Base-by-base conservation (phyloP, 2,888 invertebrate genomes). In the Agrotis ipsilon region DNA sequence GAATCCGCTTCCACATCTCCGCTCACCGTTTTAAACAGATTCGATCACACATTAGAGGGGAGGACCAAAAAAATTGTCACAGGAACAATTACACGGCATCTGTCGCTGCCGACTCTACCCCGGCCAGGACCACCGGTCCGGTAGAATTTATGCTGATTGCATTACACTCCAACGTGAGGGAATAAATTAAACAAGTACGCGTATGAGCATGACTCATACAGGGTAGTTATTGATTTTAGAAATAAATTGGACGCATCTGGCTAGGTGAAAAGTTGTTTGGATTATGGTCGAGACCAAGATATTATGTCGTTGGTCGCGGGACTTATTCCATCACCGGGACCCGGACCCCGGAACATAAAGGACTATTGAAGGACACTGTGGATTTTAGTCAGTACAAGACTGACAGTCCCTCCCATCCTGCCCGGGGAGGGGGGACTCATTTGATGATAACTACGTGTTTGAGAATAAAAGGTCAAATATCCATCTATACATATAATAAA, bases 61-160 rank as follows among this genome's bases (percentile, higher is more conserved):
- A 89, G 90, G 87, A 86, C 89, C 87, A 89, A 93, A 96, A 94
- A 96, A 94, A 94, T 91, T 92, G 94, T 93, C 94, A 89, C 92
- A 92, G 92, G 94, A 93, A 94, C 96, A 94, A 96, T 96, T 96
- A 95, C 93, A 91, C 90, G 94, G 94, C 96, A 96, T 95, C 95
- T 95, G 95, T 94, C 94, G 93, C 88, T 85, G 74, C 74, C 51
- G 62, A 63, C 71, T 70, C 46, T 13, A 55, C 60, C 75, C 67
- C 45, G 51, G 52, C 62, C 49, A 27, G 52, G n/a, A 14, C n/a
- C 55, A 55, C 72, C 49, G 49, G 68, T 14, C 49, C 76, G 81
- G 83, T 84, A 85, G 90, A 93, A 94, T 95, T 92, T 95, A 95
- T 95, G 94, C 92, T 95, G 95, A 95, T 96, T 94, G 94, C 93